Base-by-base conservation (phyloP, 1,140 invertebrate species). In the Drosophila pachea region DNA sequence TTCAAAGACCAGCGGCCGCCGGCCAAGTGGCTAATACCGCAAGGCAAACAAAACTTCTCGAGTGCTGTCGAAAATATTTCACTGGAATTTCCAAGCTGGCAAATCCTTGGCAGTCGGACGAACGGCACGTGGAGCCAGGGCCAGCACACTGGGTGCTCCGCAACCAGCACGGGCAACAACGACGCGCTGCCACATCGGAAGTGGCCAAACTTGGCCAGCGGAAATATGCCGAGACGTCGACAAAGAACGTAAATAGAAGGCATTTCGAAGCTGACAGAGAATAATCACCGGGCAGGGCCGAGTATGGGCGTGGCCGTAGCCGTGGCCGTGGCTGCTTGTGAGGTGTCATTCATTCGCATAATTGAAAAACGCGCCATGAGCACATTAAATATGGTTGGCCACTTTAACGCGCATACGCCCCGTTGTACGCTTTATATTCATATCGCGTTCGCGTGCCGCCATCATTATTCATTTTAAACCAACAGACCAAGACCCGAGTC, bases 41-140 rank as follows among this genome's bases (percentile, higher is more conserved):
- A 86, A 84, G 81, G 74, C 79, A 84, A 84, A 69, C 79, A 59
- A 74, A 84, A 86, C 73, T 84, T 84, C 79, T 86, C 81, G 86
- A 84, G 81, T 81, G 73, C 79, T 76, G 79, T 79, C 66, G 69
- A 55, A 86, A 74, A 81, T 84, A 84, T 86, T 84, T 86, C 73
- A 70, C 58, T 76, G 76, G 79, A 84, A 84, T 86, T 84, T 84
- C 86, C 81, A 86, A 84, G 79, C 79, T 68, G 76, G 60, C 76
- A 84, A 84, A 84, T 84, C 81, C 64, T 63, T 29, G 53, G 47
- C 22, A 43, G 31, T 43, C 54, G 12, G 32, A 52, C 68, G 74
- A 72, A 77, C 74, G 76, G 70, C 61, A 84, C 76, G 63, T 45
- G 43, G 32, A 58, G 38, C 56, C 47, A 68, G 50, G 47, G 64